phyloP scores from a whole-genome alignment of 2,888 invertebrate species.

The Emmelina monodactyla region DNA sequence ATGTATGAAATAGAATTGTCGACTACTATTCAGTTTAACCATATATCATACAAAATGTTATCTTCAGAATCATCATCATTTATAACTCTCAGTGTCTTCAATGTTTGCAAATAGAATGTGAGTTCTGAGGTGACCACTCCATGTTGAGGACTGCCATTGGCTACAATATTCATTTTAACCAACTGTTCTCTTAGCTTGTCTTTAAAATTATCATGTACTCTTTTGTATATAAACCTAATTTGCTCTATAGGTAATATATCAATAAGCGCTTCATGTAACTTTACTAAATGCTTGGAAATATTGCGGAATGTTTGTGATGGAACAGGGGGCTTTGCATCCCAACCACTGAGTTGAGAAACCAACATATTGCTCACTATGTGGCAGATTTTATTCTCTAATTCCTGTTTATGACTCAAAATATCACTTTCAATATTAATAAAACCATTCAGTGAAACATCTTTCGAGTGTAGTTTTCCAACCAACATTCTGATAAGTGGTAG shows the following conservation, averaged over 20 bases:
- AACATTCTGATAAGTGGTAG: slow-evolving; percentile 75
- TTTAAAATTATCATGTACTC: slow-evolving; percentile 87
- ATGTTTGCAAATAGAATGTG: slow-evolving; percentile 88
- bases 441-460: slow-evolving; percentile 52
- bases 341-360: slow-evolving; percentile 79
- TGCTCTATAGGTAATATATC: slow-evolving; percentile 82
- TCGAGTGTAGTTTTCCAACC: slow-evolving; percentile 68
- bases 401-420: slow-evolving; percentile 87
- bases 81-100: slow-evolving; percentile 80
- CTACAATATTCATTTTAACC: slow-evolving; percentile 85
- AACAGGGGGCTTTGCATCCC: slow-evolving; percentile 95
- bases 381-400: slow-evolving; percentile 91
- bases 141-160: slow-evolving; percentile 97
- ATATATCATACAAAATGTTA: slow-evolving; percentile 84
- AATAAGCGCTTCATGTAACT: slow-evolving; percentile 89
- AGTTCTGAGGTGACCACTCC: slow-evolving; percentile 93
- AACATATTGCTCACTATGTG: slow-evolving; percentile 88
- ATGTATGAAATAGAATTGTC: no score
- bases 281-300: slow-evolving; percentile 87
- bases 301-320: slow-evolving; percentile 90
- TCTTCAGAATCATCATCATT: slow-evolving; percentile 77
- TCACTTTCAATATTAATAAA: slow-evolving; percentile 80
- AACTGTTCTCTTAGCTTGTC: slow-evolving; percentile 85
- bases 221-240: slow-evolving; percentile 78
- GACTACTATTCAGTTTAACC: slow-evolving; percentile 72